Conservation (phyloP, 1,140 invertebrate species). For the Pseudoatta argentina region DNA sequence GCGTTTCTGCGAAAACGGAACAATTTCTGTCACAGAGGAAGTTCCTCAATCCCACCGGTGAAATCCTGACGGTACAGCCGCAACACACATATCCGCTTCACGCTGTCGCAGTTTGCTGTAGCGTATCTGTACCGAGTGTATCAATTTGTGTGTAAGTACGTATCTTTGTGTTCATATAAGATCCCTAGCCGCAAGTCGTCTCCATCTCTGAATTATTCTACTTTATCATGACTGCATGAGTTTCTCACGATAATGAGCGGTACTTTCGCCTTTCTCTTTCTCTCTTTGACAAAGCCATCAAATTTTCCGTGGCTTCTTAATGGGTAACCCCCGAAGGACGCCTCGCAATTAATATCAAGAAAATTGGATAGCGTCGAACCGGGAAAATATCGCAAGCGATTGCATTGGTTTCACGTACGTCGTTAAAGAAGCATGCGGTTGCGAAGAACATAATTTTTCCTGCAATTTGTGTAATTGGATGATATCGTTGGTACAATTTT, state of each 20-base stretch:
- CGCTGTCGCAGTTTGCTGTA: not conserved
- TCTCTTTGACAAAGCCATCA: not conserved
- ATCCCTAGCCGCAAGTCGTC: slow-evolving; percentile 5
- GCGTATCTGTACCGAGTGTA: slow-evolving; percentile 10
- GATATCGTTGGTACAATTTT: not conserved
- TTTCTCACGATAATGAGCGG: slow-evolving; percentile 43
- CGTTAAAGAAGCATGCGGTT: slow-evolving; percentile 18
- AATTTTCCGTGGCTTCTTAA: slow-evolving; percentile 50
- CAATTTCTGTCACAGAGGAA: slow-evolving; percentile 63
- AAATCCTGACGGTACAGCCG: slow-evolving; percentile 39
- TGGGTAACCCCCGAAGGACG: not conserved
- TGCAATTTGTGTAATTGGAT: slow-evolving; percentile 39
- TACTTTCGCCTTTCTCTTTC: not conserved
- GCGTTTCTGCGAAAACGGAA: slow-evolving; percentile 43
- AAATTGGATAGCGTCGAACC: slow-evolving; percentile 40
- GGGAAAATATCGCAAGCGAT: slow-evolving; percentile 27
- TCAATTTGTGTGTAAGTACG: slow-evolving; percentile 13
- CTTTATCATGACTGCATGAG: slow-evolving; percentile 1
- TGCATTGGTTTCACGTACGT: slow-evolving; percentile 27
- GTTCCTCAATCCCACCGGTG: slow-evolving; percentile 9
- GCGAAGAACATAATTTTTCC: not conserved
- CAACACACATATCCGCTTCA: slow-evolving; percentile 15
- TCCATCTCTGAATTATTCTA: slow-evolving; percentile 56
- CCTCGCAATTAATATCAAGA: slow-evolving; percentile 30
- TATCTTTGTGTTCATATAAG: slow-evolving; percentile 4